These are phyloP conservation scores for Pyrrhia umbra DNA, from an alignment of 2,888 invertebrate species.

Conservation along the genomic window DNA sequence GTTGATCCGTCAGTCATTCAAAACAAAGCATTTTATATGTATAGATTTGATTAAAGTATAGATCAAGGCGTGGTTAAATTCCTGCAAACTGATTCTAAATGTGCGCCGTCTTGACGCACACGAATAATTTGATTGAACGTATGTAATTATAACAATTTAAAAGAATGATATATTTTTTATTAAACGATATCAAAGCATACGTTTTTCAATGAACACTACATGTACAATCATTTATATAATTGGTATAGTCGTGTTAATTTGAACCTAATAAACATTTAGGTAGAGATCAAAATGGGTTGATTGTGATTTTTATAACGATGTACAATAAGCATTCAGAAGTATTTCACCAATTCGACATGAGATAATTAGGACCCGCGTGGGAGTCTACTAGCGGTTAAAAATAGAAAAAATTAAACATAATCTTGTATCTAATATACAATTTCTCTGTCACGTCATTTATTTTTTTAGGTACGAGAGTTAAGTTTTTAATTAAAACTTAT, in stretches of 20 bases:
- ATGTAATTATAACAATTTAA: conserved; percentile 62
- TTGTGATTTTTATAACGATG: conserved; percentile 44
- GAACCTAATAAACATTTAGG: conserved; percentile 3
- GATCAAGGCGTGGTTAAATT: conserved; percentile 39
- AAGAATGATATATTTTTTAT: conserved; percentile 62
- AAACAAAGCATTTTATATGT: too few relatives aligned
- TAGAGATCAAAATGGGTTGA: conserved; percentile 24
- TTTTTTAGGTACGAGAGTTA: not conserved
- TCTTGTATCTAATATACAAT: conserved; percentile 20
- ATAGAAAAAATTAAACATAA: conserved; percentile 30
- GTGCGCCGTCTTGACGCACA: conserved; percentile 31
- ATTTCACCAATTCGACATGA: conserved; percentile 56
- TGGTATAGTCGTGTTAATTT: conserved; percentile 11
- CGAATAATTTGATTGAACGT: conserved; percentile 51
- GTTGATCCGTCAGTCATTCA: too few relatives aligned
- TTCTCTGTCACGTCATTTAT: conserved; percentile 7
- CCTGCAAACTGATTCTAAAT: conserved; percentile 21
- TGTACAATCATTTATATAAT: conserved; percentile 39
- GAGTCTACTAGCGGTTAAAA: conserved; percentile 43
- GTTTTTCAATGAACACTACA: conserved; percentile 41
- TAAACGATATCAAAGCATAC: conserved; percentile 41
- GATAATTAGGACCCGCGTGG: conserved; percentile 54
- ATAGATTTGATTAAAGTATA: conserved; percentile 21
- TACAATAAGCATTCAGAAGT: conserved; percentile 39
- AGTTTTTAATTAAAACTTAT: not conserved